A percentile compares a stretch with the other conserved stretches of the same genome.
These are phyloP conservation scores for Notoglanidium macrostoma DNA, from an alignment of 2,797 vertebrate genomes.

Conservation along the genomic window DNA sequence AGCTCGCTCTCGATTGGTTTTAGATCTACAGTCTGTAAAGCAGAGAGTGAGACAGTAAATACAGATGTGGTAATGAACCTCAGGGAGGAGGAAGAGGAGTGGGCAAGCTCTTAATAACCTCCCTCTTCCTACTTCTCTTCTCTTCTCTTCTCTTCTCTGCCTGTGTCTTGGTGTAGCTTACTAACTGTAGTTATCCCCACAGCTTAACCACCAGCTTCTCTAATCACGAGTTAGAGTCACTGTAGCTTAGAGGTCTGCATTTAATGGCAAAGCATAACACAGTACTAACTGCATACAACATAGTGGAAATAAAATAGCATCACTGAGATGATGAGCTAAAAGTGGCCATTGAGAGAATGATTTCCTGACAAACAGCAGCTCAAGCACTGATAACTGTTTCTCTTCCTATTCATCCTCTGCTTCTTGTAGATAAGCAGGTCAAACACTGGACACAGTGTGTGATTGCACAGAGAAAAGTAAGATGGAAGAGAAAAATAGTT, in stretches of 20 bases:
- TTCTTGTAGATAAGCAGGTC: conserved; percentile 30
- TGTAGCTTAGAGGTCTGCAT: background rate
- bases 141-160: background rate
- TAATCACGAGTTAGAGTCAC: background rate
- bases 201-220: background rate
- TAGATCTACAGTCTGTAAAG: background rate
- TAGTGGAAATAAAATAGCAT: conserved; percentile 5
- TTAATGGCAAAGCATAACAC: too few relatives aligned
- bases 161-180: too few relatives aligned
- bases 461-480: background rate
- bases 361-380: conserved; percentile 11
- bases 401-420: conserved; percentile 33
- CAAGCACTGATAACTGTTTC: conserved; percentile 8
- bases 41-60: conserved; percentile 23
- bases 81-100: conserved; percentile 11
- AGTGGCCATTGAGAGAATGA: conserved; percentile 14
- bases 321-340: conserved; percentile 12
- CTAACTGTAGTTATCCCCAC: background rate
- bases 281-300: background rate
- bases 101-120: background rate
- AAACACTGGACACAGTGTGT: background rate
- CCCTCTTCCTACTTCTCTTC: background rate
- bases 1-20: too few relatives aligned
- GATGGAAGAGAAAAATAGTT: background rate
- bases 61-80: conserved; percentile 22